Base-by-base conservation (phyloP, 2,888 invertebrate species). In the Drosophila mercatorum region DNA sequence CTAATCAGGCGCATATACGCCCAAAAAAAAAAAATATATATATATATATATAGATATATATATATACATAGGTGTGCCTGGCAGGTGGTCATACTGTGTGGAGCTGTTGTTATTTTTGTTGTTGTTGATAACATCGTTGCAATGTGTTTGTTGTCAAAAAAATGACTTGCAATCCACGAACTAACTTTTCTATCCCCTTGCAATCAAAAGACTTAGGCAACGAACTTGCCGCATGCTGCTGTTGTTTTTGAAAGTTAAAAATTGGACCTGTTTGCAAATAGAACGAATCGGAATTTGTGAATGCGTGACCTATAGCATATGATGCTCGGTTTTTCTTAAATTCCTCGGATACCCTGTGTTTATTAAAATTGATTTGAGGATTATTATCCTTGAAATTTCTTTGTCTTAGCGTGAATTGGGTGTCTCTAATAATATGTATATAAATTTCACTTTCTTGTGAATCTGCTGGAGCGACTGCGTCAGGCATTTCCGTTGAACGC, bases 81-180 rank as follows among this genome's bases (percentile, higher is more conserved):
- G 83, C 88, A 88, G 83, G 88, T 88, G 83, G 88, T 72, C 83
- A 56, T 46, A 52, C 58, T 64, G 75, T 75, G 52, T 49, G 22
- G 22, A 34, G 28, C 38, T 61, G 41, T 53, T 72, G 74, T 56
- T 71, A 68, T 28, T 28, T 46, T 69, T n/a, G 67, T 72, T 79
- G 70, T 72, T 80, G 80, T 81, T 89, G 85, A 86, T 86, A 86
- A 88, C 89, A 86, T 86, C 85, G 73, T 75, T 78, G 85, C 85
- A 88, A 85, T 75, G 74, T 89, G 87, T 86, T 86, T 88, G 82
- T 86, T 86, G 86, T 89, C 88, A 81, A 81, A 88, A 84, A 85
- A 83, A 80, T 83, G 75, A 87, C 83, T 87, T 78, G 85, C 86
- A 85, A 81, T 83, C 86, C 80, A 70, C 68, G 62, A 69, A 80